phyloP scores from a whole-genome alignment of 2,888 invertebrate genomes.

The Tenthredo mesomela region DNA sequence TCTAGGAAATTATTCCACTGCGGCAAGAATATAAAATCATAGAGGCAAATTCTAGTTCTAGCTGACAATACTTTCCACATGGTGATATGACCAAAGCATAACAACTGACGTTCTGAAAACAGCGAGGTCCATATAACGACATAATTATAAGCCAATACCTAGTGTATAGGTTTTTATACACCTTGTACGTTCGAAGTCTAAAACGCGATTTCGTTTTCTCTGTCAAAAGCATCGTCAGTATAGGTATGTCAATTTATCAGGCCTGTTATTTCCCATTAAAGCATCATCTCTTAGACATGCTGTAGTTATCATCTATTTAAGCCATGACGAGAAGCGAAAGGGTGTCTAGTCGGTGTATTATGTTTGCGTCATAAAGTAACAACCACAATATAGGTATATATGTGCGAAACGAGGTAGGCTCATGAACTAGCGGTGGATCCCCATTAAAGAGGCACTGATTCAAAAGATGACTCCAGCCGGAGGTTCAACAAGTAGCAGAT shows the following conservation, averaged over 20 bases:
- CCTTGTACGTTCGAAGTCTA: background rate
- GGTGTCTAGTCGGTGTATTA: slow-evolving; percentile 42
- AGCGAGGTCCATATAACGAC: background rate
- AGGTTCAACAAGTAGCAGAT: slow-evolving; percentile 48
- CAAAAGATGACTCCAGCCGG: slow-evolving; percentile 43
- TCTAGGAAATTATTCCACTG: background rate
- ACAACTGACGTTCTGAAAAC: background rate
- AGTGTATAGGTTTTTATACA: background rate
- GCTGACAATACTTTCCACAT: background rate
- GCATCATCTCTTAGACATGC: slow-evolving; percentile 32
- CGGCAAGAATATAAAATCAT: background rate
- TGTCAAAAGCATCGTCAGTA: background rate
- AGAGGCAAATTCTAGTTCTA: background rate
- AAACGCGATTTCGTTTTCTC: background rate
- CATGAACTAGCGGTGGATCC: slow-evolving; percentile 32
- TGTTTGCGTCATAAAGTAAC: slow-evolving; percentile 38
- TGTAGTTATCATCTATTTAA: slow-evolving; percentile 42
- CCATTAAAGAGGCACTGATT: slow-evolving; percentile 48
- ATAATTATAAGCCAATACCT: background rate
- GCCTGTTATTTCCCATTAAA: slow-evolving; percentile 35
- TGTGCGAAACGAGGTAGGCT: slow-evolving; percentile 30
- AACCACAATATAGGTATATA: slow-evolving; percentile 6
- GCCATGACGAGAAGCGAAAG: slow-evolving; percentile 39
- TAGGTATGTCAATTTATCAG: slow-evolving; percentile 9
- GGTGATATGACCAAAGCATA: background rate